Base-by-base conservation (phyloP, 2,113 vertebrate species). In the Oreochromis aureus region DNA sequence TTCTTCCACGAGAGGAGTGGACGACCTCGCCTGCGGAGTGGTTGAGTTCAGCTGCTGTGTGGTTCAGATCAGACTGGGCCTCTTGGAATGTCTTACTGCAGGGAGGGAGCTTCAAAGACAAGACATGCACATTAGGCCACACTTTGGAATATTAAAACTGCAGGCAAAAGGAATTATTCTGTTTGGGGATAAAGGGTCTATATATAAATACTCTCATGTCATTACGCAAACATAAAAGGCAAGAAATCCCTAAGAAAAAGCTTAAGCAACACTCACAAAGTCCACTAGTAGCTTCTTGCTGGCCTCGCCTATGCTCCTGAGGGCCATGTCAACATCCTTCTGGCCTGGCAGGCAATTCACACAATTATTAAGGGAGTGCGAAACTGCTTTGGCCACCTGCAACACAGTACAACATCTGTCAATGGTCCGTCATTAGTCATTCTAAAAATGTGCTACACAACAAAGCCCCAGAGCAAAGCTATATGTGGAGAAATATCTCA, bases 261-360 rank as follows among this genome's bases (percentile, higher is more conserved):
- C 24, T 32, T 12, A 51, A 82, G 19, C 6, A 55, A 18, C 39
- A 87, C 98, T 97, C 92, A 99, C 99, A 91, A 96, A 97, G 90
- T 99, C 99, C 88, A 99, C 98, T 59, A 99, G 97, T 55, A 99
- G 96, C 94, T 99, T 99, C 96, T 99, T 99, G 96, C 99, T 99
- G 87, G 99, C 98, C 87, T 99, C 99, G 5, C 98, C 98, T 1
- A 99, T 99, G 93, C 98, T 99, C 95, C 98, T 98, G 41, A 99
- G 96, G 59, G 99, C 99, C 96, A 99, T 98, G 71, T 99, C 99
- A 76, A 99, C 99, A 90, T 99, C 99, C 94, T 99, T 99, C 94
- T 99, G 99, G 41, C 99, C 99, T 24, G 99, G 99, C 81, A 99
- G 97, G 95, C 98, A 99, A 91, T 99, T 99, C 85, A 99, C 99